Evolutionary conservation across 1,140 invertebrate species (phyloP).

Genomic region (Scaptomyza hsui): DNA sequence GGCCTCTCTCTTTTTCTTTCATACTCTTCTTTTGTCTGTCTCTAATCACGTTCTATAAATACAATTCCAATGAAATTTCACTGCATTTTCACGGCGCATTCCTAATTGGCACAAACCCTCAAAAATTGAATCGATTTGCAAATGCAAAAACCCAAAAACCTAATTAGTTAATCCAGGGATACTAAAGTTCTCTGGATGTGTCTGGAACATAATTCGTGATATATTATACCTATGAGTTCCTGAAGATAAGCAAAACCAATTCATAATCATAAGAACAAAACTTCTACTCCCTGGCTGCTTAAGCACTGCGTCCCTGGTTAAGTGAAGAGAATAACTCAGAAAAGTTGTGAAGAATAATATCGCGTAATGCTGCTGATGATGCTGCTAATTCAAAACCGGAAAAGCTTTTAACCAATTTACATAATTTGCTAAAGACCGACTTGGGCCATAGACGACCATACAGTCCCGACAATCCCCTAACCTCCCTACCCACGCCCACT

Average conservation of each 20-base stretch:
- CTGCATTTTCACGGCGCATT: constrained; percentile 46
- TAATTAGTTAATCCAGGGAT: constrained; percentile 8
- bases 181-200: background rate
- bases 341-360: constrained; percentile 64
- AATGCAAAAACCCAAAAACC: constrained; percentile 1
- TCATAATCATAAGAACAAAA: background rate
- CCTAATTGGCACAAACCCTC: constrained; percentile 38
- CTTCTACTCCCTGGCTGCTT: background rate
- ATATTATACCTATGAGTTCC: too few relatives aligned
- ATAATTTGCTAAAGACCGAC: constrained; percentile 68
- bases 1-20: constrained; percentile 51
- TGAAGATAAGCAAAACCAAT: too few relatives aligned
- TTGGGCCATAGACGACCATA: background rate
- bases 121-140: constrained; percentile 21
- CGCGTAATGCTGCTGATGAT: constrained; percentile 67
- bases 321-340: constrained; percentile 48
- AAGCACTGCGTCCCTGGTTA: constrained; percentile 1
- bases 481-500: too few relatives aligned
- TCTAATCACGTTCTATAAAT: constrained; percentile 63
- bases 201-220: too few relatives aligned
- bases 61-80: constrained; percentile 61
- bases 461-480: too few relatives aligned
- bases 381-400: constrained; percentile 81
- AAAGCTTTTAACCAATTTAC: constrained; percentile 82
- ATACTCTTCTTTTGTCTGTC: background rate